Percentiles rank a stretch among this genome's conserved stretches.
These are phyloP conservation scores for Leptogaster cylindrica DNA, from an alignment of 2,888 invertebrate species.

Conservation along the genomic window DNA sequence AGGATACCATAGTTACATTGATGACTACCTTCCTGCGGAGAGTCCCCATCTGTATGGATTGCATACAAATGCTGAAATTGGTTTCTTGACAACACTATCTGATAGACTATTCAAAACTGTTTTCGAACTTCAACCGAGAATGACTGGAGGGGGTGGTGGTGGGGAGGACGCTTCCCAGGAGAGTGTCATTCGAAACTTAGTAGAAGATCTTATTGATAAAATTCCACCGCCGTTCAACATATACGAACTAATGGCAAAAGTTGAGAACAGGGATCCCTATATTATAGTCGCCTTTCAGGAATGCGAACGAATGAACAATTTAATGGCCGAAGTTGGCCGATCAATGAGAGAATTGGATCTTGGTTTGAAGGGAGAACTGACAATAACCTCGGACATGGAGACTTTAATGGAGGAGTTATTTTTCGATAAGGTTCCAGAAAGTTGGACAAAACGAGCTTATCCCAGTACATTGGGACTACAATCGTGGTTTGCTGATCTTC, in stretches of 20 bases:
- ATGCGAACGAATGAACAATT: slow-evolving; percentile 91
- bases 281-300: slow-evolving; percentile 92
- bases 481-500: slow-evolving; percentile 87
- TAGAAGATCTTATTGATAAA: slow-evolving; percentile 89
- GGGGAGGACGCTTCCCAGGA: slow-evolving; percentile 73
- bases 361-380: slow-evolving; percentile 91
- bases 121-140: slow-evolving; percentile 89
- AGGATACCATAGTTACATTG: slow-evolving; percentile 87
- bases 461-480: slow-evolving; percentile 83
- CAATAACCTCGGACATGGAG: slow-evolving; percentile 93
- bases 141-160: slow-evolving; percentile 73
- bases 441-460: slow-evolving; percentile 87
- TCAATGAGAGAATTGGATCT: slow-evolving; percentile 85
- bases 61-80: slow-evolving; percentile 95
- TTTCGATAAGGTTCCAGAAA: slow-evolving; percentile 85
- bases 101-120: slow-evolving; percentile 83
- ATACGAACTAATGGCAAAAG: slow-evolving; percentile 81
- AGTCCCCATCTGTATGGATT: slow-evolving; percentile 90
- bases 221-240: slow-evolving; percentile 89
- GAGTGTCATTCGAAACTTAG: slow-evolving; percentile 69
- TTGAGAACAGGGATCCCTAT: slow-evolving; percentile 89
- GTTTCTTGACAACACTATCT: slow-evolving; percentile 85
- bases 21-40: slow-evolving; percentile 84
- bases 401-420: slow-evolving; percentile 82
- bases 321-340: slow-evolving; percentile 80